phyloP scores from a whole-genome alignment of 2,888 invertebrate species.

The Nasonia oneida region DNA sequence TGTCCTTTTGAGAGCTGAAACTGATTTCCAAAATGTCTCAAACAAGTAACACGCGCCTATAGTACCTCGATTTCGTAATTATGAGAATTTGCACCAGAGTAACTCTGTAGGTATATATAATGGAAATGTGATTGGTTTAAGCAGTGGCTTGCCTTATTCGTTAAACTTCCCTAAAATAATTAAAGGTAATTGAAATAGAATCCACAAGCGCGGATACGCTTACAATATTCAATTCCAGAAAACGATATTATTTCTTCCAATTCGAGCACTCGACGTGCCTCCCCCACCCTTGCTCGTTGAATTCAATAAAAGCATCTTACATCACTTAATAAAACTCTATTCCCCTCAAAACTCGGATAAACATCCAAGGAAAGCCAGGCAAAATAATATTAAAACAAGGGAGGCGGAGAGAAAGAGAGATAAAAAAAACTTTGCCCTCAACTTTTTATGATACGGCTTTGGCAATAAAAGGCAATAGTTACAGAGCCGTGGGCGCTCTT shows the following conservation, averaged over 20 bases:
- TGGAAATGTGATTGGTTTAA: too few relatives aligned
- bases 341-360: neutral
- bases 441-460: neutral
- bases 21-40: too few relatives aligned
- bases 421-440: neutral
- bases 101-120: too few relatives aligned
- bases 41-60: too few relatives aligned
- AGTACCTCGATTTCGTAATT: too few relatives aligned
- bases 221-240: neutral
- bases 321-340: slow-evolving; percentile 19
- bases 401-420: neutral
- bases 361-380: neutral
- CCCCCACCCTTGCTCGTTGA: neutral
- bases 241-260: neutral
- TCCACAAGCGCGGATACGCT: neutral
- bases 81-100: too few relatives aligned
- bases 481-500: neutral
- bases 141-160: neutral
- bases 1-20: too few relatives aligned
- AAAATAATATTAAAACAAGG: slow-evolving; percentile 15
- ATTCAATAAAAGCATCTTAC: slow-evolving; percentile 8
- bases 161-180: neutral
- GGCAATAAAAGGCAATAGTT: slow-evolving; percentile 3
- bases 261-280: neutral
- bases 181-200: neutral